phyloP scores from a whole-genome alignment of 2,888 invertebrate species.

The Drosophila ochracea region DNA sequence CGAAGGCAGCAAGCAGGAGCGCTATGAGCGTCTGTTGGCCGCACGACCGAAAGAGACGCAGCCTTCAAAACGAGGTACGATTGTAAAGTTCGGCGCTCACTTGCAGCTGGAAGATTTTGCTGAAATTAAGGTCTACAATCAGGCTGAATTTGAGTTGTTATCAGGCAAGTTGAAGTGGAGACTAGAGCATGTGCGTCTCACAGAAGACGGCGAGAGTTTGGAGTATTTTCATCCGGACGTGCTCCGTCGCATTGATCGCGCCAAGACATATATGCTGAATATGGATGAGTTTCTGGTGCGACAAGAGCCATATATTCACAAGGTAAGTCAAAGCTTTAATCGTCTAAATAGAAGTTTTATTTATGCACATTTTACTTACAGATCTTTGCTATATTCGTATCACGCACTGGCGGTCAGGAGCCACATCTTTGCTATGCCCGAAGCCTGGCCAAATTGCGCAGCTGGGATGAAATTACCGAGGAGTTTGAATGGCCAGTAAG shows the following conservation, averaged over 20 bases:
- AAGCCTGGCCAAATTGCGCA: slow-evolving; percentile 38
- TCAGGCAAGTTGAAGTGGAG: slow-evolving; percentile 36
- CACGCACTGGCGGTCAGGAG: slow-evolving; percentile 33
- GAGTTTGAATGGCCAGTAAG: slow-evolving; percentile 46
- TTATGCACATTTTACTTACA: neutral
- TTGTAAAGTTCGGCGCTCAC: slow-evolving; percentile 33
- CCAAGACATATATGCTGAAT: slow-evolving; percentile 48
- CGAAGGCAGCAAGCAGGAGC: slow-evolving; percentile 40
- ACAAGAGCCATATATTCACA: slow-evolving; percentile 53
- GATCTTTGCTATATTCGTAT: slow-evolving; percentile 46
- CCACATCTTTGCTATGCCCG: slow-evolving; percentile 43
- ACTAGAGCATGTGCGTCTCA: slow-evolving; percentile 32
- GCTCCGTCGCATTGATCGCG: slow-evolving; percentile 16
- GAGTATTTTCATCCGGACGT: slow-evolving; percentile 45
- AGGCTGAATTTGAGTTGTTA: slow-evolving; percentile 22
- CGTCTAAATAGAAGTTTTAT: too few species aligned
- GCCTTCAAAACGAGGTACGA: neutral
- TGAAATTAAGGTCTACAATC: slow-evolving; percentile 24
- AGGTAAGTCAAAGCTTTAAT: slow-evolving; percentile 14
- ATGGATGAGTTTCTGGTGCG: slow-evolving; percentile 48
- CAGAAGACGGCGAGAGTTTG: slow-evolving; percentile 35
- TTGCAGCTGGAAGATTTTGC: slow-evolving; percentile 43
- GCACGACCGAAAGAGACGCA: slow-evolving; percentile 5
- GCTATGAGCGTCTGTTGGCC: slow-evolving; percentile 30
- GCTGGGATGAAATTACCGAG: slow-evolving; percentile 45